These are phyloP conservation scores for Poliocrania exsul DNA, from an alignment of 2,797 vertebrate genomes.

Conservation along the genomic window DNA sequence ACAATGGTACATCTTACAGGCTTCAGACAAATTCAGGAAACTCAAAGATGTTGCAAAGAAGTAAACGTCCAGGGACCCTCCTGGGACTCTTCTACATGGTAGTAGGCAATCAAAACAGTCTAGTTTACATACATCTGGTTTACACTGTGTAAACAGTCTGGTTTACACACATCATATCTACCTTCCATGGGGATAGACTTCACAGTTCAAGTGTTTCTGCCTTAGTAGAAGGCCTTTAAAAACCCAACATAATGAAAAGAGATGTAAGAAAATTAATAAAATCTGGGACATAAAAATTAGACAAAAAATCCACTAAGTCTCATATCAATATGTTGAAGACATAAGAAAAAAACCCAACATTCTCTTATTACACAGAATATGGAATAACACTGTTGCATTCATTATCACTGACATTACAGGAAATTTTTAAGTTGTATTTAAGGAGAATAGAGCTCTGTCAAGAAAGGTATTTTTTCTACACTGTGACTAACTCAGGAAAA, in stretches of 20 bases:
- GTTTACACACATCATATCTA: background rate
- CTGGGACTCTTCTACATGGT: background rate
- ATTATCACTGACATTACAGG: background rate
- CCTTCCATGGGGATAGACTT: background rate
- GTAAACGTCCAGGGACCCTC: background rate
- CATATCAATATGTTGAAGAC: rapidly evolving
- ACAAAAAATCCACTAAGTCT: background rate
- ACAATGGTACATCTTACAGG: background rate
- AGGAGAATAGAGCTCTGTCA: background rate
- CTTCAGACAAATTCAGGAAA: background rate
- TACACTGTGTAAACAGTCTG: background rate
- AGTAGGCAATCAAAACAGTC: background rate
- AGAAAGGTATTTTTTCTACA: background rate
- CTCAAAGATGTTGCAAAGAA: background rate
- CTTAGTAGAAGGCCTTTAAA: background rate
- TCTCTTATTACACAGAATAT: background rate
- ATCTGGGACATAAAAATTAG: background rate
- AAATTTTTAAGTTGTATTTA: background rate
- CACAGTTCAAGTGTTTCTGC: background rate
- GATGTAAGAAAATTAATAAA: background rate
- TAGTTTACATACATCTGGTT: background rate
- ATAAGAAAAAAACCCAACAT: background rate
- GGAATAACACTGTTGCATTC: background rate
- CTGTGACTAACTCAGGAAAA: background rate
- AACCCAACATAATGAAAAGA: background rate